Base-by-base conservation (phyloP, 2,113 vertebrate species). In the Sorex fumeus region DNA sequence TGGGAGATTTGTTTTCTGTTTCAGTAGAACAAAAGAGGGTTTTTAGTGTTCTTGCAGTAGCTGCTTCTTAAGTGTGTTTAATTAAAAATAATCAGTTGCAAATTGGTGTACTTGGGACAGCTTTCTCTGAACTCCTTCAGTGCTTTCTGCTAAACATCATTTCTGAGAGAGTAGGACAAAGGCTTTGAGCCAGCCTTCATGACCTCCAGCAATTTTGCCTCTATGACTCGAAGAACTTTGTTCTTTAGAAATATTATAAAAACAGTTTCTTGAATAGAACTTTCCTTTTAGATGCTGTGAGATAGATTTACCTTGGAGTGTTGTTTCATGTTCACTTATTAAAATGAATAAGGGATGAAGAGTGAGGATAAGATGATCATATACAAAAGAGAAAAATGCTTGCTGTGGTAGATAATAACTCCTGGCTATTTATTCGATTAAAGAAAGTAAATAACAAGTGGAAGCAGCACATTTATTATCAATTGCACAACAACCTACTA, bases 291-390 rank as follows among this genome's bases (percentile, higher is more conserved):
- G 72, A 84, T 32, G 71, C 16, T 1, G 0, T 2, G 32, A 84
- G 64, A n/a, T 8, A 45, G 74, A 66, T 71, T 93, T 87, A 21
- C 32, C 43, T 50, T 47, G 8, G 47, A 12, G 25, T 85, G 30
- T 66, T 87, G 10, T 78, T 84, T 32, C 18, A 9, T 40, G 34
- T 67, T 84, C 27, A 67, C 81, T 91, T 90, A 62, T 75, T 88
- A 70, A 91, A 91, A 78, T 47, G 93, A 53, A 23, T 21, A 50
- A 6, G 43, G 67, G 9, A 3, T 4, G 3, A 84, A 32, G n/a
- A 2, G 13, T 60, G 43, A 45, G 47, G 10, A 57, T 34, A 4
- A 74, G 30, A 69, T n/a, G 72, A 1, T 25, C n/a, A 40, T 19
- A 23, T 16, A 15, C 87, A 60, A 4, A 82, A 74, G 30, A 27